Evolutionary conservation across 2,797 vertebrate species (phyloP), one percentile per base, ranked within the genome.

Genomic region (Pampus argenteus): DNA sequence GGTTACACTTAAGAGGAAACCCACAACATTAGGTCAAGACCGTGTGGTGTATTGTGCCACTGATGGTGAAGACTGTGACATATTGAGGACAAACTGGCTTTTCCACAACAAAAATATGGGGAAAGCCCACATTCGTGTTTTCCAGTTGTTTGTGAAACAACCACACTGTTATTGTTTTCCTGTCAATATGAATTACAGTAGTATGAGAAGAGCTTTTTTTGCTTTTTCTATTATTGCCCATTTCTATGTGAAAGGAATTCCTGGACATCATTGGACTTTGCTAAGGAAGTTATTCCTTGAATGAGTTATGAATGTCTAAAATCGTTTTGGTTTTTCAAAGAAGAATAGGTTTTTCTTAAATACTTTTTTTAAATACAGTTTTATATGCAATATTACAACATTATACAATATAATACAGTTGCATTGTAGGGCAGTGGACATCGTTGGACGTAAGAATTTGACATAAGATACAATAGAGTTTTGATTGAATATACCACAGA

Each of bases 101-200:
- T 89, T 90, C 89, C 85, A 84, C 88, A 89, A 90, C 87, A 91
- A 91, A 92, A 94, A 87, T 85, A 88, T 72, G 71, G 84, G 88
- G 83, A 90, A 91, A 87, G 83, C 88, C 90, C 84, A 76, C 78
- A 84, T 88, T 86, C 68, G 64, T 78, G 82, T 88, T 90, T 91
- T 89, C 76, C 82, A 90, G 63, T 91, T 90, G 86, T 92, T 91
- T 91, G 83, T 89, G 85, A 90, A 82, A 74, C 36, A 70, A 87
- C 83, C 89, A 58, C 87, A 81, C 38, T 87, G 77, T 92, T 91
- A 91, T 90, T 93, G 92, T 92, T 88, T 91, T 92, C 76, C 79
- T 89, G 90, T 92, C 90, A 82, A 85, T 91, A 83, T 86, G 81
- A 92, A 92, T 92, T 85, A 86, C 66, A 36, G 74, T 38, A 40